These are phyloP conservation scores for Euura lappo DNA, from an alignment of 1,140 invertebrate genomes.

Conservation along the genomic window DNA sequence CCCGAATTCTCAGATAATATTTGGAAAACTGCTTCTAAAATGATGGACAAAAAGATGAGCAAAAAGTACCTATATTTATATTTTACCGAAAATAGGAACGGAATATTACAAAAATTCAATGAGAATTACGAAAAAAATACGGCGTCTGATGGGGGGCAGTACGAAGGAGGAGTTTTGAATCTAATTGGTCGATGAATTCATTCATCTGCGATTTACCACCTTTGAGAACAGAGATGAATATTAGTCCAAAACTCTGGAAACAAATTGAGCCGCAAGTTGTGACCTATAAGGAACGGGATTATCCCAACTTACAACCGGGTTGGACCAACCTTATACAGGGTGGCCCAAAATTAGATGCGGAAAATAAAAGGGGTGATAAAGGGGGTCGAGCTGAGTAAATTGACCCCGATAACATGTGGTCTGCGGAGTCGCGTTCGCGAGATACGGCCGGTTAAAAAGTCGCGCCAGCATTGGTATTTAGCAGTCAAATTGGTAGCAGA, in stretches of 20 bases:
- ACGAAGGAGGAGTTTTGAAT: background rate
- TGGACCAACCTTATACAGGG: constrained; percentile 16
- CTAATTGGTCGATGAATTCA: constrained; percentile 17
- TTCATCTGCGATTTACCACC: background rate
- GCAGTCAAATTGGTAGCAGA: too few species aligned
- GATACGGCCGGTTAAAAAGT: too few species aligned
- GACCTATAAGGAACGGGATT: constrained; percentile 15
- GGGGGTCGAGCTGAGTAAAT: too few species aligned
- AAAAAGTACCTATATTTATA: constrained; percentile 13
- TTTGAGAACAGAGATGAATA: background rate
- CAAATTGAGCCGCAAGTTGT: background rate
- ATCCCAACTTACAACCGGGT: constrained; percentile 13
- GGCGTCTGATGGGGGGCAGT: background rate
- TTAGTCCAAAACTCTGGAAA: background rate
- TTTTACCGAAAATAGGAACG: background rate
- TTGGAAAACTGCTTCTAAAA: background rate
- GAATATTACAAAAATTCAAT: background rate
- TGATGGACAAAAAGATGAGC: background rate
- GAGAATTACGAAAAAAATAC: background rate
- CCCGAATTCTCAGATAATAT: background rate
- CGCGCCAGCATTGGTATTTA: too few species aligned
- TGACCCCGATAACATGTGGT: too few species aligned
- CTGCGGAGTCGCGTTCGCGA: too few species aligned
- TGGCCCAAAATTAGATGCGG: too few species aligned
- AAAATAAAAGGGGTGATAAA: too few species aligned